Conservation (phyloP, 1,140 invertebrate species). For the Drosophila nasuta region DNA sequence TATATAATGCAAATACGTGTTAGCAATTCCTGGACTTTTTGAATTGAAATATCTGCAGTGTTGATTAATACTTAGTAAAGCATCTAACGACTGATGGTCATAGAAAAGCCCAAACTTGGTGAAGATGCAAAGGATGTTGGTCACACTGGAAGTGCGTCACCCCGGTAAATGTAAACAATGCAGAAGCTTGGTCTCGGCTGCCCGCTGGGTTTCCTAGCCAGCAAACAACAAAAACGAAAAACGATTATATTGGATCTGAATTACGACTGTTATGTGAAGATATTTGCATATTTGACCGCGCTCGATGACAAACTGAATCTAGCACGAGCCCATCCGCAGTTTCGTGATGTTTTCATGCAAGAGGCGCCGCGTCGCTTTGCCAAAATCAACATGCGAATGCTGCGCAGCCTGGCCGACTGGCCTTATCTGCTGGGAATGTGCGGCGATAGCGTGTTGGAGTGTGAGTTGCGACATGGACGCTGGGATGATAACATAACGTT, state of each 20-base stretch:
- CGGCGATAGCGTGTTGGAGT: constrained; percentile 52
- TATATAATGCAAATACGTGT: not conserved
- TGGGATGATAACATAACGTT: constrained; percentile 57
- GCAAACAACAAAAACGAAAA: constrained; percentile 32
- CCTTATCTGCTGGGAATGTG: constrained; percentile 52
- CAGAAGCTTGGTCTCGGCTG: constrained; percentile 56
- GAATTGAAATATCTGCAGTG: not conserved
- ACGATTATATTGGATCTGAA: constrained; percentile 59
- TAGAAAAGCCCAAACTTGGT: not conserved
- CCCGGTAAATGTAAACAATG: constrained; percentile 38
- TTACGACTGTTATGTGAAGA: constrained; percentile 62
- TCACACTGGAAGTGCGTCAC: constrained; percentile 1
- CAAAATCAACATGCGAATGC: constrained; percentile 58
- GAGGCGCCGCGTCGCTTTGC: constrained; percentile 26
- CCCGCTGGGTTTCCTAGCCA: constrained; percentile 54
- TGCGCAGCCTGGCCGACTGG: constrained; percentile 54
- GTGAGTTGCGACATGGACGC: constrained; percentile 58
- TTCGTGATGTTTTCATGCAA: constrained; percentile 37
- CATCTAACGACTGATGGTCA: constrained; percentile 8
- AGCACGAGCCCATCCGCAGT: constrained; percentile 49
- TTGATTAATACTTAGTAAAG: not conserved
- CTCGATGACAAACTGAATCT: constrained; percentile 66
- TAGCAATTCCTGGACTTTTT: not conserved
- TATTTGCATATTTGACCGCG: constrained; percentile 53
- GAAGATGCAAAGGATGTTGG: not conserved